A percentile compares a stretch with the other conserved stretches of the same genome.
Conservation (phyloP, 1,140 invertebrate species). For the Diorhabda elongata region DNA sequence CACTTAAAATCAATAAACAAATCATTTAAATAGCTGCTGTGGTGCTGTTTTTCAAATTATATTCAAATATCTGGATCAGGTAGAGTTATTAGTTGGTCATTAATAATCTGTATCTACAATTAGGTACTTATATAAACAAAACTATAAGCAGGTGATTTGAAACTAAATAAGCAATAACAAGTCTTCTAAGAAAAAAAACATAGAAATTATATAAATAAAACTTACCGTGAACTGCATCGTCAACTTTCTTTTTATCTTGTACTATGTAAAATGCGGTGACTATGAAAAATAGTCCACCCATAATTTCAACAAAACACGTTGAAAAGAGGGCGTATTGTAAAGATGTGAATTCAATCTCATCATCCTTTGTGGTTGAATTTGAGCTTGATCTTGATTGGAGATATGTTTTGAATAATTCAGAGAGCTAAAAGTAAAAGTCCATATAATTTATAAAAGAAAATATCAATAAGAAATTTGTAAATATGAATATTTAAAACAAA, state of each 20-base stretch:
- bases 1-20: too few relatives aligned
- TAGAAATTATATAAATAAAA: neutral
- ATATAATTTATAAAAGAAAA: too few relatives aligned
- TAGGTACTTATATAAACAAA: too few relatives aligned
- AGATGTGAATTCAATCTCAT: constrained; percentile 62
- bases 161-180: too few relatives aligned
- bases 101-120: too few relatives aligned
- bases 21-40: too few relatives aligned
- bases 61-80: too few relatives aligned
- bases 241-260: constrained; percentile 71
- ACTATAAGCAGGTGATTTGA: too few relatives aligned
- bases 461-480: neutral
- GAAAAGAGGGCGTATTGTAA: constrained; percentile 89
- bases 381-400: constrained; percentile 11
- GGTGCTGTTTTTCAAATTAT: too few relatives aligned
- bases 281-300: constrained; percentile 89
- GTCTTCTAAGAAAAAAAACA: neutral
- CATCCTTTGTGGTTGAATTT: constrained; percentile 29
- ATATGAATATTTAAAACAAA: neutral
- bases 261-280: constrained; percentile 81
- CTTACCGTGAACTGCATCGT: constrained; percentile 66
- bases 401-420: constrained; percentile 57
- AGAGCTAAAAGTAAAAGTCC: constrained; percentile 56
- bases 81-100: too few relatives aligned
- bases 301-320: constrained; percentile 83